A percentile compares a stretch with the other conserved stretches of the same genome.
phyloP scores from a whole-genome alignment of 1,140 invertebrate species.

The Anoplolepis gracilipes region DNA sequence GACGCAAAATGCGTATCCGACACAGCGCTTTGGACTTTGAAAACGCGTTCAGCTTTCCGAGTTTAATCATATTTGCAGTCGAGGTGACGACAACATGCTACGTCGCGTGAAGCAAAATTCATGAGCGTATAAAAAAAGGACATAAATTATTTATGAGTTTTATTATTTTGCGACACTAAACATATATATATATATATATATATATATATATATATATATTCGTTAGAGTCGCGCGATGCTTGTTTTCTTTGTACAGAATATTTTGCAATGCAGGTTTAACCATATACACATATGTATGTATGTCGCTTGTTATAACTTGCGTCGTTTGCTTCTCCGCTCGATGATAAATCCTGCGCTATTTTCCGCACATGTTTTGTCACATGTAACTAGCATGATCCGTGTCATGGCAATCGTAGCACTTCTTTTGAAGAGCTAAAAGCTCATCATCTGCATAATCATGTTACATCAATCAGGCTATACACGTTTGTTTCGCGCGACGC shows the following conservation, averaged over 20 bases:
- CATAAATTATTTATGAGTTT: constrained; percentile 19
- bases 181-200: too few species aligned
- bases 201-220: too few species aligned
- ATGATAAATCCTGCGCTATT: constrained; percentile 25
- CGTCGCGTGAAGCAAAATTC: not conserved
- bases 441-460: constrained; percentile 25
- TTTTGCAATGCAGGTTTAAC: constrained; percentile 1
- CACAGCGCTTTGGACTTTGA: not conserved
- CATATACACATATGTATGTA: too few species aligned
- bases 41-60: constrained; percentile 31
- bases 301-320: constrained; percentile 27
- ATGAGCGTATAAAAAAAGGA: not conserved
- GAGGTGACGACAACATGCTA: not conserved
- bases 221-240: constrained; percentile 1
- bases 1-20: constrained; percentile 12
- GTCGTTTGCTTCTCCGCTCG: constrained; percentile 22
- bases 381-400: constrained; percentile 29
- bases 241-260: constrained; percentile 12
- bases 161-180: not conserved
- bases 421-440: not conserved
- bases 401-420: constrained; percentile 17
- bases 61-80: not conserved
- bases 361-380: constrained; percentile 19
- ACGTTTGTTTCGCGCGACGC: not conserved
- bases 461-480: constrained; percentile 13